These are phyloP conservation scores for Chrysodeixis includens DNA, from an alignment of 2,888 invertebrate species.

Conservation along the genomic window DNA sequence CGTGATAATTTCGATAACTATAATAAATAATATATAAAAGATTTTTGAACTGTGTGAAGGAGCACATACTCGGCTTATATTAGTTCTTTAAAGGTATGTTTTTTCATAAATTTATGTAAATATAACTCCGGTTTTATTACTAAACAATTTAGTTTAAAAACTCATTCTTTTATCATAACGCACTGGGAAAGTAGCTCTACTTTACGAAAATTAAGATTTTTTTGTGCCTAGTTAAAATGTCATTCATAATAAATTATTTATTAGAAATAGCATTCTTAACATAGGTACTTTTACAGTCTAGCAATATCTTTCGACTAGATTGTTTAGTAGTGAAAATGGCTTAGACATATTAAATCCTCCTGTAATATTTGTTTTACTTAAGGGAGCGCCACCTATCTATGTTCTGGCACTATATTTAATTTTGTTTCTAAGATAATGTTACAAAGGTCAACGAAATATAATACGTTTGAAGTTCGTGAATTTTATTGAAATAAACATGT, in stretches of 20 bases:
- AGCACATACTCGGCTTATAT: conserved; percentile 26
- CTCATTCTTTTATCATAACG: conserved; percentile 17
- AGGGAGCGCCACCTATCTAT: conserved; percentile 45
- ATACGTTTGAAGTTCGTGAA: conserved; percentile 41
- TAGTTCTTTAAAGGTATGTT: conserved; percentile 41
- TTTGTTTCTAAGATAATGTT: conserved; percentile 44
- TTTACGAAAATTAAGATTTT: background rate
- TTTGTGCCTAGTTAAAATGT: too few species aligned
- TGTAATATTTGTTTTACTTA: conserved; percentile 54
- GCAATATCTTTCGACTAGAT: conserved; percentile 30
- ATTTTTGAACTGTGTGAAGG: conserved; percentile 28
- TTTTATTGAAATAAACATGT: conserved; percentile 20
- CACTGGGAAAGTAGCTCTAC: background rate
- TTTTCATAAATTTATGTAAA: conserved; percentile 55
- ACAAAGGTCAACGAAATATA: conserved; percentile 55
- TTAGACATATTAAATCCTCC: conserved; percentile 53
- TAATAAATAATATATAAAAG: conserved; percentile 33
- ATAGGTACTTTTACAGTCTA: too few species aligned
- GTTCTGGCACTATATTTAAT: conserved; percentile 51
- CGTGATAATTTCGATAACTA: conserved; percentile 46
- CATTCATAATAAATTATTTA: too few species aligned
- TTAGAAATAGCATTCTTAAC: too few species aligned
- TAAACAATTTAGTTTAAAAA: conserved; percentile 30
- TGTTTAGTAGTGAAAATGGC: conserved; percentile 47
- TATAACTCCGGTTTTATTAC: conserved; percentile 41